Percentiles rank a stretch among this genome's conserved stretches.
Conservation (phyloP, 2,888 invertebrate genomes). For the Protonemura montana region DNA sequence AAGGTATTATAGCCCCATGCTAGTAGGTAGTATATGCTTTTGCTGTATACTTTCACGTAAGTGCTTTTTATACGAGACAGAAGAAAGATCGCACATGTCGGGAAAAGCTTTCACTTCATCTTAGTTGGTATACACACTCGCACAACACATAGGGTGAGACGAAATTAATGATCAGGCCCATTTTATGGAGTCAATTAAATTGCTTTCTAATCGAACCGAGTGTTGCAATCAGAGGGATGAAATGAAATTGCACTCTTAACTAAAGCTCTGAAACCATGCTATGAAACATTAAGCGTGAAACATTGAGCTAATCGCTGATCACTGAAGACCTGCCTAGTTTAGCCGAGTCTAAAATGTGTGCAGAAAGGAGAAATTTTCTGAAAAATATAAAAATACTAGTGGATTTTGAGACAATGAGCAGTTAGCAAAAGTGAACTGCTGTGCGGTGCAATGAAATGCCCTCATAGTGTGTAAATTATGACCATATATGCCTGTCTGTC, state of each 20-base stretch:
- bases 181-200: constrained; percentile 38
- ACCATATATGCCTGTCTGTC: no score
- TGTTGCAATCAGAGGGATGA: constrained; percentile 16
- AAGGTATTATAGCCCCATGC: not conserved
- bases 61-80: constrained; percentile 45
- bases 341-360: no score
- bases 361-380: no score
- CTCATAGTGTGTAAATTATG: no score
- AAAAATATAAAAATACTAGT: no score
- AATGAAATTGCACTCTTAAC: not conserved
- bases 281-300: not conserved
- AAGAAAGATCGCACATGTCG: constrained; percentile 41
- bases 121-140: constrained; percentile 16
- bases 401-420: no score
- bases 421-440: no score
- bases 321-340: no score
- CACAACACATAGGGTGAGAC: constrained; percentile 24
- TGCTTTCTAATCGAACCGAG: constrained; percentile 39
- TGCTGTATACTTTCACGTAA: constrained; percentile 47
- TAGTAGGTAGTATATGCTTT: constrained; percentile 20
- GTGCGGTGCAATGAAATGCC: no score
- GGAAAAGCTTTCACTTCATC: constrained; percentile 40
- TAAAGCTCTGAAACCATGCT: not conserved
- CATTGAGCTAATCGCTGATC: not conserved
- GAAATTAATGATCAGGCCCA: constrained; percentile 20